Base-by-base conservation (phyloP, 1,140 invertebrate species). In the Drosophila nannoptera region DNA sequence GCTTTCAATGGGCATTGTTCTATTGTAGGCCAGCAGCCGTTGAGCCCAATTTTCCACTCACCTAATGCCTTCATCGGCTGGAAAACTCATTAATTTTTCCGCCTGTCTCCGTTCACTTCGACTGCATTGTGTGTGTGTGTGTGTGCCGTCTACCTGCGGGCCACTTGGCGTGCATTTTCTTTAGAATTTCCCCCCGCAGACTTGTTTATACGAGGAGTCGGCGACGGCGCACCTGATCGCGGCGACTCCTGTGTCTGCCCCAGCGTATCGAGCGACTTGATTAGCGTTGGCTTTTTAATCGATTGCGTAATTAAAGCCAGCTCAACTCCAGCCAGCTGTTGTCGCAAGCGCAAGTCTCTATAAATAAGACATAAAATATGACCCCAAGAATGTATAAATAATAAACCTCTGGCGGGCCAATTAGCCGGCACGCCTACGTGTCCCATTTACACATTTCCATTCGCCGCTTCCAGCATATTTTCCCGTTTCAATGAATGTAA, bases 41-140 rank as follows among this genome's bases (percentile, higher is more conserved):
- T n/a, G 33, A 16, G 43, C 68, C 40, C 36, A 14, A 38, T 43
- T 48, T 60, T 60, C 50, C 16, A 48, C 42, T 40, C 40, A 7
- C 40, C 45, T 84, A 82, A 83, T 84, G 80, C 56, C 78, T 84
- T 84, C 75, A 84, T 84, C 81, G 73, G 65, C 66, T 74, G 78
- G 42, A 84, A 78, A 69, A 70, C 62, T 73, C 65, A 75, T 83
- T 84, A 75, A 63, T 69, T 72, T 74, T 72, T 69, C 48, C 46
- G 55, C 43, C 42, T 64, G 52, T 75, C 60, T 65, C 58, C 54
- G 32, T 61, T 61, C 45, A 58, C 62, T 58, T 16, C 4, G 50
- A 32, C 63, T 65, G 52, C 43, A 75, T 75, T 78, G 77, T n/a
- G n/a, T n/a, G n/a, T n/a, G n/a, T n/a, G n/a, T n/a, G n/a, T n/a